Percentiles rank a stretch among this genome's conserved stretches.
phyloP scores from a whole-genome alignment of 2,113 vertebrate genomes.

The Vulpes vulpes region DNA sequence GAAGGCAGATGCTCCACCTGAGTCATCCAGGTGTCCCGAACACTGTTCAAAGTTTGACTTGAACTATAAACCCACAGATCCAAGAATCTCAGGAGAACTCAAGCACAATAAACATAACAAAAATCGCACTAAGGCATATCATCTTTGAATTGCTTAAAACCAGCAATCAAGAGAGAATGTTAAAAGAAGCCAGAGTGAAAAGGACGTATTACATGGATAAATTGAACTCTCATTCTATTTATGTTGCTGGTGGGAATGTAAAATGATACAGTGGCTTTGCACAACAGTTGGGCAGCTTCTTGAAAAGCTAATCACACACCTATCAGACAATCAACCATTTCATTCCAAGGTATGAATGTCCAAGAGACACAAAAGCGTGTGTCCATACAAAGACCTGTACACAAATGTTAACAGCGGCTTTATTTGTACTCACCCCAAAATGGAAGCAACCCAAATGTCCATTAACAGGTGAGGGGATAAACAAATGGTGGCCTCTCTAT shows the following conservation, averaged over 20 bases:
- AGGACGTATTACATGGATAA: no score
- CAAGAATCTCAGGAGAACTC: neutral
- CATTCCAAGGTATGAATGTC: neutral
- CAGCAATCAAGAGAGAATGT: neutral
- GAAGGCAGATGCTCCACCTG: no score
- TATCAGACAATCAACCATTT: neutral
- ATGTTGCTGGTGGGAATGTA: neutral
- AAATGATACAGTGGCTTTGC: neutral
- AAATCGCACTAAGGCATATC: neutral
- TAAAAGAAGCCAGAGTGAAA: neutral
- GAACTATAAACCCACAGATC: slow-evolving; percentile 25
- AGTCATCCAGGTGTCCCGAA: neutral
- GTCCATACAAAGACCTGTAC: neutral
- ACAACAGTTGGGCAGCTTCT: neutral
- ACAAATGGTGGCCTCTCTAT: neutral
- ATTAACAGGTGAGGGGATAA: neutral
- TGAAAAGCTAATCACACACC: neutral
- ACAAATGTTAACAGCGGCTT: neutral
- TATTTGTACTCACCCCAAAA: neutral
- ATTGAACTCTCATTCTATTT: neutral
- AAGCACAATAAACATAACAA: neutral
- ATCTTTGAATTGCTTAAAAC: neutral
- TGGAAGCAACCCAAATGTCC: neutral
- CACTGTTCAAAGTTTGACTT: neutral
- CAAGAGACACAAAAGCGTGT: neutral